These are phyloP conservation scores for Hippocampus mohnikei DNA, from an alignment of 2,113 vertebrate species.

Conservation along the genomic window DNA sequence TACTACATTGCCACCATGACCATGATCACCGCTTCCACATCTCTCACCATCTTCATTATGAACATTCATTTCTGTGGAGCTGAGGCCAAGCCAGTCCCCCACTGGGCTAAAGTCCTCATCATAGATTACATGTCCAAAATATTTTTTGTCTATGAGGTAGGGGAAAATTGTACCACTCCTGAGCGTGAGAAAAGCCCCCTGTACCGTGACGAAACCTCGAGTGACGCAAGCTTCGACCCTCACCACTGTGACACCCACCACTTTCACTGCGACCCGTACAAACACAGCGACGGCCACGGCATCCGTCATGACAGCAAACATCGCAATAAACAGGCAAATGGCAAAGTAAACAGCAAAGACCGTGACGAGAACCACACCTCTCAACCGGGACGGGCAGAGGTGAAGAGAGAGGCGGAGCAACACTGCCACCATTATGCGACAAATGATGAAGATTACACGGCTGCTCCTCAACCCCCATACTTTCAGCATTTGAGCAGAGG, in stretches of 20 bases:
- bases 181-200: conserved; percentile 60
- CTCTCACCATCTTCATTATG: conserved; percentile 97
- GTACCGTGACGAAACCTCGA: conserved; percentile 62
- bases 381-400: conserved; percentile 19
- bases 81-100: conserved; percentile 91
- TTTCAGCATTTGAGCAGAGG: conserved; percentile 65
- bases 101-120: conserved; percentile 93
- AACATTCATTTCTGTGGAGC: conserved; percentile 96
- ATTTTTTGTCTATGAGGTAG: conserved; percentile 92
- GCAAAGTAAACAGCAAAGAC: conserved; percentile 31
- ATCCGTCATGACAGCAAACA: conserved; percentile 27
- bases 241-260: conserved; percentile 34
- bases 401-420: conserved; percentile 25
- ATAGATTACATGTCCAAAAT: conserved; percentile 96
- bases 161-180: conserved; percentile 85
- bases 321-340: conserved; percentile 39
- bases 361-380: conserved; percentile 37
- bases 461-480: conserved; percentile 19
- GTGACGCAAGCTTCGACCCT: conserved; percentile 20
- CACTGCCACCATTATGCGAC: conserved; percentile 53
- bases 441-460: conserved; percentile 53
- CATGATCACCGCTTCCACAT: conserved; percentile 96
- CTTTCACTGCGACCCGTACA: conserved; percentile 37
- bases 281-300: conserved; percentile 46
- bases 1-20: conserved; percentile 99